These are phyloP conservation scores for Caenorhabditis brenneri DNA, from an alignment of 1,140 invertebrate species.

Conservation along the genomic window DNA sequence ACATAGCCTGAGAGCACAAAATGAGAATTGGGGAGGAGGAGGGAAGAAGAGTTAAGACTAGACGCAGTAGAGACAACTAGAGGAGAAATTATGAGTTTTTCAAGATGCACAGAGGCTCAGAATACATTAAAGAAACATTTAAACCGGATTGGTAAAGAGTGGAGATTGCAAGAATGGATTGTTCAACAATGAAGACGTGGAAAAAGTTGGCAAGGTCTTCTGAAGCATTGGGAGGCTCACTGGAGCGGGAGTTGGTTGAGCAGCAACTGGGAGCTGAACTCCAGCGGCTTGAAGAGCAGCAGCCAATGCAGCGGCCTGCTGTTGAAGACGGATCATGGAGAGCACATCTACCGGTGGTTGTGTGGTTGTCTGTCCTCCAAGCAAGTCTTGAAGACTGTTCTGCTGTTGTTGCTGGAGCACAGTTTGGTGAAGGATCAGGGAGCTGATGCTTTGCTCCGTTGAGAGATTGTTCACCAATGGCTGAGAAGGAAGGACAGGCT, in stretches of 20 bases:
- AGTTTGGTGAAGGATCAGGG: neutral
- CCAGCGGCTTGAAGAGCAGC: neutral
- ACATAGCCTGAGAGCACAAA: conserved; percentile 5
- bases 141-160: conserved; percentile 20
- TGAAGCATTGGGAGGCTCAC: neutral
- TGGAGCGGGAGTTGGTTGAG: neutral
- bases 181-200: no score
- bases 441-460: neutral
- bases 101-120: no score
- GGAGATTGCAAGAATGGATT: neutral
- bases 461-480: neutral
- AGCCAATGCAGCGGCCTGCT: neutral
- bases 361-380: neutral
- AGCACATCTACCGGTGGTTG: neutral
- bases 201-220: neutral
- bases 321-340: conserved; percentile 5
- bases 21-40: neutral
- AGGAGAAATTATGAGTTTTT: neutral
- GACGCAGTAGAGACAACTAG: neutral
- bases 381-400: neutral
- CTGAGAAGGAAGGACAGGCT: neutral
- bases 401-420: conserved; percentile 24
- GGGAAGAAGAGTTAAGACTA: no score
- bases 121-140: no score
- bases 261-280: neutral